Percentiles rank a stretch among this genome's conserved stretches.
Evolutionary conservation across 2,797 vertebrate genomes (phyloP).

Genomic region (Mus spretus): DNA sequence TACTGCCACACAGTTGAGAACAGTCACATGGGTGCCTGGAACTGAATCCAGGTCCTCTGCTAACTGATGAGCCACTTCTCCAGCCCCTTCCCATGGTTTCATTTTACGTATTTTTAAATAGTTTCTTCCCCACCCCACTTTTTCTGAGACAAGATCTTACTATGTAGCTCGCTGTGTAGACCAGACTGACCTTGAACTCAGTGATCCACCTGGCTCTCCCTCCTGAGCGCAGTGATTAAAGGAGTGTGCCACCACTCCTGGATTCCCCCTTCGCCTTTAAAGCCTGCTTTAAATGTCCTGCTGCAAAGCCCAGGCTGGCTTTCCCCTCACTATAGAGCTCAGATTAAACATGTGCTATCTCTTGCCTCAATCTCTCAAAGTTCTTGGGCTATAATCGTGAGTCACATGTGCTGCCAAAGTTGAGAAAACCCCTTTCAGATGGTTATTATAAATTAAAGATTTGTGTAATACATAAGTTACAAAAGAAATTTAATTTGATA

Average conservation of each 20-base stretch:
- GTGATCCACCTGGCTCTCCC: neutral
- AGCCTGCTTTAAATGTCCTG: neutral
- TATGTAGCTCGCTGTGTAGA: neutral
- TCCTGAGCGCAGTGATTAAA: neutral
- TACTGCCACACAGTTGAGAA: neutral
- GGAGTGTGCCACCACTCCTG: neutral
- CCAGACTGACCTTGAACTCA: neutral
- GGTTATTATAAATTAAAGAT: neutral
- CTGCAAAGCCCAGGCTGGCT: neutral
- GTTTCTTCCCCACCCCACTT: neutral
- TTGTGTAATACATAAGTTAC: neutral
- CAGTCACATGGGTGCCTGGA: neutral
- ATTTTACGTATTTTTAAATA: neutral
- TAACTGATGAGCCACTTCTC: neutral
- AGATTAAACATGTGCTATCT: neutral
- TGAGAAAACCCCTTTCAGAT: neutral
- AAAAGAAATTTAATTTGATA: neutral
- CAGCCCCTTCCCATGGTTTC: neutral
- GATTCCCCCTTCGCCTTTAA: accelerated
- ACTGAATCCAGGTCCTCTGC: neutral
- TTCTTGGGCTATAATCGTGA: neutral
- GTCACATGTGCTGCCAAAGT: neutral
- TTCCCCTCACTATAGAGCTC: neutral
- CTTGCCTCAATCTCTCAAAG: neutral
- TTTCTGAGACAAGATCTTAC: neutral